Base-by-base conservation (phyloP, 2,797 vertebrate species). In the Zonotrichia albicollis region DNA sequence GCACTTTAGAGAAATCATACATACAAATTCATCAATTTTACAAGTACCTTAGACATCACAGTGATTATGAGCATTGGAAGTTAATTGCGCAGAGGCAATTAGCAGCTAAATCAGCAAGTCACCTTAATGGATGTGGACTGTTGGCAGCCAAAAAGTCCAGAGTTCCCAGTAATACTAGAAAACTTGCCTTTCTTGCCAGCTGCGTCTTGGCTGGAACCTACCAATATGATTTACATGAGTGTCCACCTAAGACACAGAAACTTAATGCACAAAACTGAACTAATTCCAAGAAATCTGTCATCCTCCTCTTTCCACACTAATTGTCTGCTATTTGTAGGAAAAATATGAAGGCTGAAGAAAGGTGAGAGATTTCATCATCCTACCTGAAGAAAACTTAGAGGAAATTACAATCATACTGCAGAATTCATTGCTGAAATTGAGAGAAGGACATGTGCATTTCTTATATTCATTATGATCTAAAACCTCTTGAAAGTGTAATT, bases 61-160 rank as follows among this genome's bases (percentile, higher is more conserved):
- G 30, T 48, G 79, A 88, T 94, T 81, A 86, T 60, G 40, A 93
- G 36, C 54, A 55, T 48, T 80, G 54, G n/a, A 75, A 91, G 30
- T 78, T 93, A 91, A 94, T 90, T 70, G 62, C n/a, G 66, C 16
- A 70, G 58, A 55, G 62, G 10, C 29, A 92, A 88, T 94, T 94
- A 94, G 48, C 43, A 80, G 73, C 68, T 75, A 88, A 81, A 32
- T 93, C 70, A 78, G 90, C 55, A 84, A 70, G 70, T 72, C 72
- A 80, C 50, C 72, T 94, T 92, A 92, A 83, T 77, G 87, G 50
- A 87, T 53, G 65, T 74, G 75, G 60, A 50, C 54, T 72, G 6
- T 16, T 90, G 85, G 82, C 79, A 88, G 70, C 23, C 65, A 72
- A 58, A 85, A 55, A 70, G 20, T 43, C 62, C 38, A 12, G 27